Evolutionary conservation across 2,113 vertebrate species (phyloP).

Genomic region (Leptocoma aspasia): DNA sequence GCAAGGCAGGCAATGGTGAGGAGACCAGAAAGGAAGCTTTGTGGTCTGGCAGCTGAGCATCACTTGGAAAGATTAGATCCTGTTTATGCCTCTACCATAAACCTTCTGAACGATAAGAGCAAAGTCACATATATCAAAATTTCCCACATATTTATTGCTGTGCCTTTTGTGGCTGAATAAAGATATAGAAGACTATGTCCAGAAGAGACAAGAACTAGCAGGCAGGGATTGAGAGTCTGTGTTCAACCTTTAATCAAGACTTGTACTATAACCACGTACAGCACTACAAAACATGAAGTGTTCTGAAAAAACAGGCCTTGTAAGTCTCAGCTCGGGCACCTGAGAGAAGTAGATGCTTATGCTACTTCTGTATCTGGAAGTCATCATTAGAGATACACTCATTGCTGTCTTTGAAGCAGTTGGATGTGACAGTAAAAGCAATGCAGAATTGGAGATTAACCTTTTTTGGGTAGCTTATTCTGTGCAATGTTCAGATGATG

Average conservation of each 20-base stretch:
- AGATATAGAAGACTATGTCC: not conserved
- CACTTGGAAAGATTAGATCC: not conserved
- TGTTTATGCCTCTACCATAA: not conserved
- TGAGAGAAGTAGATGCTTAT: not conserved
- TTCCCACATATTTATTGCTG: not conserved
- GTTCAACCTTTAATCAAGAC: not conserved
- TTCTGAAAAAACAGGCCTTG: not conserved
- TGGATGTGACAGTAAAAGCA: slow-evolving; percentile 11
- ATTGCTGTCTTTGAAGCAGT: not conserved
- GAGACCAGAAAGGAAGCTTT: not conserved
- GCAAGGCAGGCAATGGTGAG: not conserved
- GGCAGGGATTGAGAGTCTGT: not conserved
- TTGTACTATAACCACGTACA: not conserved
- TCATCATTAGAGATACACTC: not conserved
- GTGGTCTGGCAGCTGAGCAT: not conserved
- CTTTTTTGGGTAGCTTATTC: slow-evolving; percentile 4
- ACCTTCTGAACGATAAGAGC: not conserved
- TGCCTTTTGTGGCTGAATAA: not conserved
- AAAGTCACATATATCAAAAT: not conserved
- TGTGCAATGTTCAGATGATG: not conserved
- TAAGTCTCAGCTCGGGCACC: slow-evolving; percentile 11
- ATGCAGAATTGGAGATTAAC: not conserved
- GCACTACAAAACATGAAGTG: not conserved
- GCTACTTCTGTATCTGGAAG: not conserved
- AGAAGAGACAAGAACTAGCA: not conserved